phyloP scores from a whole-genome alignment of 2,888 invertebrate species.

The Apamea crenata region DNA sequence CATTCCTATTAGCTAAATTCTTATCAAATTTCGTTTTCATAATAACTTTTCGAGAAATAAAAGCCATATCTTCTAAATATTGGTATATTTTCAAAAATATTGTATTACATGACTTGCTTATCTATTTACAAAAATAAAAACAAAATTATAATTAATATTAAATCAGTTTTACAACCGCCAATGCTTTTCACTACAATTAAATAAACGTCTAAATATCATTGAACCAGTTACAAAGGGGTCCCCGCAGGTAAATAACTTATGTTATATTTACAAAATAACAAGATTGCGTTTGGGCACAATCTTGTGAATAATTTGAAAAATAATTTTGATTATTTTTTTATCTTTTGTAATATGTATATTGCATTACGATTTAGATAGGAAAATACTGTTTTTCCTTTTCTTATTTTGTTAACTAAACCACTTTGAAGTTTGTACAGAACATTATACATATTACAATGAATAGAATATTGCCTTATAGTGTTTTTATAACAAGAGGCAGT shows the following conservation, averaged over 20 bases:
- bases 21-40: not conserved
- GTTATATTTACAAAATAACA: slow-evolving; percentile 69
- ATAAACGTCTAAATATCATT: slow-evolving; percentile 62
- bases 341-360: slow-evolving; percentile 57
- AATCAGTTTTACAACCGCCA: slow-evolving; percentile 76
- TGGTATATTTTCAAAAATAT: slow-evolving; percentile 91
- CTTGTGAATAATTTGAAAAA: slow-evolving; percentile 57
- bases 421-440: slow-evolving; percentile 28
- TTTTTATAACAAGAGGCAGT: slow-evolving; percentile 45
- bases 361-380: slow-evolving; percentile 53
- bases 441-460: slow-evolving; percentile 58
- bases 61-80: slow-evolving; percentile 83
- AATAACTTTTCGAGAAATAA: slow-evolving; percentile 61
- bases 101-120: slow-evolving; percentile 89
- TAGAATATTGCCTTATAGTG: slow-evolving; percentile 43
- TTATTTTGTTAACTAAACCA: slow-evolving; percentile 31
- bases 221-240: slow-evolving; percentile 55
- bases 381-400: slow-evolving; percentile 50
- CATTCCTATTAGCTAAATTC: not conserved
- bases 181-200: slow-evolving; percentile 70
- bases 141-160: slow-evolving; percentile 79
- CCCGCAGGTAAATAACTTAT: slow-evolving; percentile 55
- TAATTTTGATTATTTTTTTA: slow-evolving; percentile 46
- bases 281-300: slow-evolving; percentile 48
- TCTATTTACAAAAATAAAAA: slow-evolving; percentile 88